Conservation (phyloP, 2,888 invertebrate genomes). For the Caenorhabditis zanzibari region DNA sequence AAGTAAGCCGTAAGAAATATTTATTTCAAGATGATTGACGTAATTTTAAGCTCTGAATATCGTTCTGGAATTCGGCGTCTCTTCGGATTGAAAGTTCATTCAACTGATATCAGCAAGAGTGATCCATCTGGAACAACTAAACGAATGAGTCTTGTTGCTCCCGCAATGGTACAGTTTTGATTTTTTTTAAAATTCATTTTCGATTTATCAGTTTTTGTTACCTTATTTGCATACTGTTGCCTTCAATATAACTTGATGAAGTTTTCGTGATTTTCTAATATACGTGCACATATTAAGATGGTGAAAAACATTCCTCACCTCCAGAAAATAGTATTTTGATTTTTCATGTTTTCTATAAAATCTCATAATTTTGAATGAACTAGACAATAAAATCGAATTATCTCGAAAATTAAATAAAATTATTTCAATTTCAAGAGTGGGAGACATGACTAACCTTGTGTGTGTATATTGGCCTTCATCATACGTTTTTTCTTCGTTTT, state of each 20-base stretch:
- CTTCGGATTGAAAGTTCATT: constrained; percentile 25
- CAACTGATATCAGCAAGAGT: constrained; percentile 20
- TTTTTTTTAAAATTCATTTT: not conserved
- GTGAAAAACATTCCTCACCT: no score
- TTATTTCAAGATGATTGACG: not conserved
- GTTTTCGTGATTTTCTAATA: no score
- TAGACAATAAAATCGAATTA: constrained; percentile 16
- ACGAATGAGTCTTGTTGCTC: constrained; percentile 31
- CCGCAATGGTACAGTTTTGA: constrained; percentile 11
- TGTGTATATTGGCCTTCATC: constrained; percentile 12
- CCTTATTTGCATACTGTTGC: no score
- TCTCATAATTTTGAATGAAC: not conserved
- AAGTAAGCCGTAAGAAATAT: constrained; percentile 60
- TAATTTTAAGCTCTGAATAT: constrained; percentile 47
- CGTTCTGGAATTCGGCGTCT: constrained; percentile 39
- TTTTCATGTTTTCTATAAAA: not conserved
- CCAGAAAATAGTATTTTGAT: constrained; percentile 5
- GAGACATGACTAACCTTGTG: not conserved
- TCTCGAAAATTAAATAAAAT: not conserved
- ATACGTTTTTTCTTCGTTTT: not conserved
- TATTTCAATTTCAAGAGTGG: not conserved
- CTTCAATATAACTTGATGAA: not conserved
- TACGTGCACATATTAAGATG: no score
- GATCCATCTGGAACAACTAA: constrained; percentile 18
- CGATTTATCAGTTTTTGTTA: not conserved